Conservation (phyloP, 2,113 vertebrate genomes). For the Benitochromis conjunctus region DNA sequence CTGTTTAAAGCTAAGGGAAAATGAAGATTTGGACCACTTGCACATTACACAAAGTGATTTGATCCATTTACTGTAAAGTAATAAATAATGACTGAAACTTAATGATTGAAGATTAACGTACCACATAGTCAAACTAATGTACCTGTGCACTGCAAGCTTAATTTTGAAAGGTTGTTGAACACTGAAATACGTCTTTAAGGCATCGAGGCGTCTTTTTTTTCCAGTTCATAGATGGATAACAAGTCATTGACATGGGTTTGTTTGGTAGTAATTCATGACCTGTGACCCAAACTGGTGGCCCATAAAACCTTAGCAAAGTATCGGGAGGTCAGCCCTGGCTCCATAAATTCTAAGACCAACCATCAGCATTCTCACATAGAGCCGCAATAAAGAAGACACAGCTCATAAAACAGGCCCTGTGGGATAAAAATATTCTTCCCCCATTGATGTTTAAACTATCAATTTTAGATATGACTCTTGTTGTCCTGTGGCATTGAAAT, state of each 20-base stretch:
- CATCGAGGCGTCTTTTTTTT: slow-evolving; percentile 3
- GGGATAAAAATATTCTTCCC: slow-evolving; percentile 35
- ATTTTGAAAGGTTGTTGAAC: background rate
- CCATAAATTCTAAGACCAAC: slow-evolving; percentile 56
- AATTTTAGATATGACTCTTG: slow-evolving; percentile 25
- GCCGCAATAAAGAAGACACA: slow-evolving; percentile 50
- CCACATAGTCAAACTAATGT: background rate
- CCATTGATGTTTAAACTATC: slow-evolving; percentile 27
- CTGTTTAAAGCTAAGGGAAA: background rate
- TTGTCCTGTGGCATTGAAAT: slow-evolving; percentile 25
- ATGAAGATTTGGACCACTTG: background rate
- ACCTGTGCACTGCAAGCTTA: background rate
- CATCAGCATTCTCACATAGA: slow-evolving; percentile 39
- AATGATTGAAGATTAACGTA: background rate
- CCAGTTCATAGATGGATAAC: slow-evolving; percentile 12
- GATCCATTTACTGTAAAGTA: background rate
- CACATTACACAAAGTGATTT: background rate
- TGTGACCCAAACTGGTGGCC: slow-evolving; percentile 49
- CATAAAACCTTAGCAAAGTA: slow-evolving; percentile 45
- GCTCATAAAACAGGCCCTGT: slow-evolving; percentile 49
- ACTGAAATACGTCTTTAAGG: background rate
- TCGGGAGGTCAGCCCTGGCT: slow-evolving; percentile 43
- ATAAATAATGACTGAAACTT: background rate
- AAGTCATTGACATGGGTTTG: slow-evolving; percentile 30
- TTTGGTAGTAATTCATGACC: slow-evolving; percentile 64